phyloP scores from a whole-genome alignment of 35 echinoderm and acorn worm species.

The Diadema setosum region DNA sequence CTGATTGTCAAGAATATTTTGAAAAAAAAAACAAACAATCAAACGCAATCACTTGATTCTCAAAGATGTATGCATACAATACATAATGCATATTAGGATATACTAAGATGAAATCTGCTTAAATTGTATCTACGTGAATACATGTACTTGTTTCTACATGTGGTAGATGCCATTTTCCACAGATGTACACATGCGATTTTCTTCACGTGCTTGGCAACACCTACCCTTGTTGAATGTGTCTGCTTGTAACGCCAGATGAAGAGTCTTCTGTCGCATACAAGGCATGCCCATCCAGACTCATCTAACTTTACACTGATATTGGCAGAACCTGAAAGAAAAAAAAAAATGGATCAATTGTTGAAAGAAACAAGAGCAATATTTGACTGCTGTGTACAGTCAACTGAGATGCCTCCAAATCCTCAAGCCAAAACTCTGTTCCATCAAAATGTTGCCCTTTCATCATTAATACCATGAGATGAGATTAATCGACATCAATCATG shows the following conservation, averaged over 20 bases:
- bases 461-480: background rate
- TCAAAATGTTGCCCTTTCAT: background rate
- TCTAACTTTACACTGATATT: slow-evolving; percentile 76
- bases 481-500: too few relatives aligned
- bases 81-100: too few relatives aligned
- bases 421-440: background rate
- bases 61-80: too few relatives aligned
- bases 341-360: background rate
- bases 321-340: slow-evolving; percentile 61
- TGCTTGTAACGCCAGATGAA: slow-evolving; percentile 96
- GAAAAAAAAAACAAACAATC: too few relatives aligned
- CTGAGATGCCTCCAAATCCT: background rate
- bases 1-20: too few relatives aligned
- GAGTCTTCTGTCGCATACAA: slow-evolving; percentile 89
- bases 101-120: background rate
- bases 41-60: too few relatives aligned
- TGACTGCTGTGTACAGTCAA: background rate
- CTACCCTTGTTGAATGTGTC: slow-evolving; percentile 63
- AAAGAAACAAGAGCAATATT: background rate
- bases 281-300: slow-evolving; percentile 84
- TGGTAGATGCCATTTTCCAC: too few relatives aligned
- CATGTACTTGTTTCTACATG: background rate
- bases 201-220: too few relatives aligned
- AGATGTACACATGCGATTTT: too few relatives aligned
- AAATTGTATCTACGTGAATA: background rate